phyloP scores from a whole-genome alignment of 1,140 invertebrate genomes.

The Drosophila nasuta region DNA sequence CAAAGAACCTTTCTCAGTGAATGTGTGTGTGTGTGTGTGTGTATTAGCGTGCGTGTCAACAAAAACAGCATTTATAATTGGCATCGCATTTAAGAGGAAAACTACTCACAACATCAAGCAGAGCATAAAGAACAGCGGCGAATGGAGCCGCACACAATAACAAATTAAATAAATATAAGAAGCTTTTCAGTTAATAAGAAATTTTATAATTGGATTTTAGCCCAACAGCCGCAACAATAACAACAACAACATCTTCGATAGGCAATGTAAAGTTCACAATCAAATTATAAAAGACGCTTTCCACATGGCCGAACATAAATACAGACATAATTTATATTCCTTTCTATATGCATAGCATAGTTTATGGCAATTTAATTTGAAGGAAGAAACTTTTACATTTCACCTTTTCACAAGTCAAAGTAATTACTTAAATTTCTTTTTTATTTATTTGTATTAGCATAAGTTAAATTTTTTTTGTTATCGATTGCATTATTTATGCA shows the following conservation, averaged over 20 bases:
- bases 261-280: conserved; percentile 21
- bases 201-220: conserved; percentile 79
- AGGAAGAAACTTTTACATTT: neutral
- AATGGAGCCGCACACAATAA: conserved; percentile 67
- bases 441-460: too few relatives aligned
- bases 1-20: conserved; percentile 7
- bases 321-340: neutral
- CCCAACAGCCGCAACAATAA: conserved; percentile 26
- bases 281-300: conserved; percentile 18
- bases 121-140: neutral
- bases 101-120: conserved; percentile 17
- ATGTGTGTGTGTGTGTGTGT: conserved; percentile 2
- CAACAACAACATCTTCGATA: conserved; percentile 18
- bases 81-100: conserved; percentile 16
- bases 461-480: neutral
- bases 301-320: conserved; percentile 1
- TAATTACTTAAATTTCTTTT: neutral
- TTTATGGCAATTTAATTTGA: neutral
- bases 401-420: neutral
- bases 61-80: conserved; percentile 41
- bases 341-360: too few relatives aligned
- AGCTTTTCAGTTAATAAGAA: conserved; percentile 80
- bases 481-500: too few relatives aligned
- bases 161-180: conserved; percentile 83
- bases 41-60: conserved; percentile 23